Percentiles rank a stretch among this genome's conserved stretches.
phyloP scores from a whole-genome alignment of 1,140 invertebrate species.

The Melipona quadrifasciata region DNA sequence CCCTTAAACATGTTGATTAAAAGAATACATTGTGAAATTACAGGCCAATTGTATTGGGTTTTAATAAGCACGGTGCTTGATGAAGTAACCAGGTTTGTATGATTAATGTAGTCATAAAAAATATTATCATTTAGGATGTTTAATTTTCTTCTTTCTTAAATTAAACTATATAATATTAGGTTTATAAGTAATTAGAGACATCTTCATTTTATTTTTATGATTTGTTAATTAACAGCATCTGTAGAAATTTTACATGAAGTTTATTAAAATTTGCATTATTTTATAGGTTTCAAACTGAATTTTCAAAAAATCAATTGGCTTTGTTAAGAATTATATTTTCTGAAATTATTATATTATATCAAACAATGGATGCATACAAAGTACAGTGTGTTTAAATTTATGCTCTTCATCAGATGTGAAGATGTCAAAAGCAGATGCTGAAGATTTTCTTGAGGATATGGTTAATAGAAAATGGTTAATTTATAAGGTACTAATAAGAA shows the following conservation, averaged over 20 bases:
- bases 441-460: conserved; percentile 68
- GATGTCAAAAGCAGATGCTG: conserved; percentile 64
- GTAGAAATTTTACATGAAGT: not conserved
- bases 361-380: conserved; percentile 62
- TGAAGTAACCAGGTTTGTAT: conserved; percentile 54
- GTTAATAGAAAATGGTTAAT: conserved; percentile 68
- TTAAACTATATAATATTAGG: not conserved
- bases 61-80: conserved; percentile 62
- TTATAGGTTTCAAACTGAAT: conserved; percentile 64
- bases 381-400: conserved; percentile 72
- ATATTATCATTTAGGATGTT: not conserved
- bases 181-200: not conserved
- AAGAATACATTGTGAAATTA: conserved; percentile 69
- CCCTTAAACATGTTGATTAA: conserved; percentile 66
- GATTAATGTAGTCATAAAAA: not conserved
- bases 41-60: conserved; percentile 66
- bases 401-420: conserved; percentile 56
- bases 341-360: conserved; percentile 71
- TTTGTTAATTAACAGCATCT: not conserved
- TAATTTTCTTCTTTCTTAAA: not conserved
- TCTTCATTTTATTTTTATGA: not conserved
- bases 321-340: conserved; percentile 69
- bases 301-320: conserved; percentile 60
- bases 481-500: conserved; percentile 57
- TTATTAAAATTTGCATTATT: not conserved